These are phyloP conservation scores for Zaprionus bogoriensis DNA, from an alignment of 2,888 invertebrate species.

Conservation along the genomic window DNA sequence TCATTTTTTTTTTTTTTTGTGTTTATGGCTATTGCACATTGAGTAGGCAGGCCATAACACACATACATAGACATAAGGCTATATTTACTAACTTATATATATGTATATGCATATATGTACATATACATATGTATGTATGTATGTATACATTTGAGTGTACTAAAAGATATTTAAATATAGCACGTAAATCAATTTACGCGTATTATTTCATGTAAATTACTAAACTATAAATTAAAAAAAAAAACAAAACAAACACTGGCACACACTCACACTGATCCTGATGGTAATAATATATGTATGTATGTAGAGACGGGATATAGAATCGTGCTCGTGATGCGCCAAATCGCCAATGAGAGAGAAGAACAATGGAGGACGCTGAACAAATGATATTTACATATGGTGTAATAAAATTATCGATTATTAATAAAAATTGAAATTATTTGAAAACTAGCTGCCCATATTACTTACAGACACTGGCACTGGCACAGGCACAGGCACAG, in stretches of 20 bases:
- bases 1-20: slow-evolving; percentile 30
- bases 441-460: too few relatives aligned
- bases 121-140: slow-evolving; percentile 23
- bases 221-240: slow-evolving; percentile 33
- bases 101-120: slow-evolving; percentile 31
- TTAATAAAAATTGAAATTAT: slow-evolving; percentile 62
- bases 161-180: slow-evolving; percentile 56
- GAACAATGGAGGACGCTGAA: slow-evolving; percentile 52
- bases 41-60: slow-evolving; percentile 21
- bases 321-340: slow-evolving; percentile 14
- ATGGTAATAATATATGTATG: slow-evolving; percentile 45
- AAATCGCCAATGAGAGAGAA: slow-evolving; percentile 4
- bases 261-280: slow-evolving; percentile 18
- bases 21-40: slow-evolving; percentile 32
- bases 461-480: too few relatives aligned
- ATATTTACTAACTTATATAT: slow-evolving; percentile 25
- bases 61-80: slow-evolving; percentile 13
- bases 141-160: slow-evolving; percentile 41
- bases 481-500: too few relatives aligned
- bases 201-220: slow-evolving; percentile 68
- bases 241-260: slow-evolving; percentile 14
- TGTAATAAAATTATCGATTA: slow-evolving; percentile 73
- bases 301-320: slow-evolving; percentile 6
- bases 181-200: slow-evolving; percentile 47
- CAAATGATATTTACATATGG: slow-evolving; percentile 75